Base-by-base conservation (phyloP, 2,888 invertebrate genomes). In the Drosophila parthenogenetica region DNA sequence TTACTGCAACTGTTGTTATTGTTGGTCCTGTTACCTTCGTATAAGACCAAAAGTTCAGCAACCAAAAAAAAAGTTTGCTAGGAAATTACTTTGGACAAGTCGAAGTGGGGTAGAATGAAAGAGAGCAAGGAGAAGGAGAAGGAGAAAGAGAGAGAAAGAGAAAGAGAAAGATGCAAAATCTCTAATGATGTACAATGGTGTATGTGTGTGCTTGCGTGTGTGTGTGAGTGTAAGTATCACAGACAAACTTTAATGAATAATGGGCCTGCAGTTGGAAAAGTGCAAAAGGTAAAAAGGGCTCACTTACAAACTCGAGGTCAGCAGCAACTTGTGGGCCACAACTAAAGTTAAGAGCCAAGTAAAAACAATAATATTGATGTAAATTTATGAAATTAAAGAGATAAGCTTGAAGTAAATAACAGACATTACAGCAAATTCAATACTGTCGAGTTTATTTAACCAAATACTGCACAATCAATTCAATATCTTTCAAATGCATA, bases 61-160 rank as follows among this genome's bases (percentile, higher is more conserved):
- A 39, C 80, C 43, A 68, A 79, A 68, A 79, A 86, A 86, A 80
- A 77, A 86, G 81, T 83, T 86, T 68, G 54, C 54, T 14, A 35
- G 49, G 48, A 76, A 77, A 66, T 69, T 68, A 65, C 51, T 67
- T 67, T 59, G 63, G 46, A 55, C 68, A 79, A 75, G 58, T 59
- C 42, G 17, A 7, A 39, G 39, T 45, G 46, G 39, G 3, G n/a
- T 3, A 22, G 45, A 35, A 13, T 11, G 35, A 4, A 35, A 35
- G 13, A 7, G n/a, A 51, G 35, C 2, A 32, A 5, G n/a, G n/a
- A n/a, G n/a, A n/a, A n/a, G n/a, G n/a, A n/a, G n/a, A n/a, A n/a
- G n/a, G n/a, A n/a, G n/a, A n/a, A n/a, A 5, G 13, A 16, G 2
- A 7, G 16, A 40, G 13, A 16, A 8, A n/a, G n/a, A 7, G 8